Evolutionary conservation across 2,888 invertebrate species (phyloP).

Genomic region (Caenorhabditis sp.): DNA sequence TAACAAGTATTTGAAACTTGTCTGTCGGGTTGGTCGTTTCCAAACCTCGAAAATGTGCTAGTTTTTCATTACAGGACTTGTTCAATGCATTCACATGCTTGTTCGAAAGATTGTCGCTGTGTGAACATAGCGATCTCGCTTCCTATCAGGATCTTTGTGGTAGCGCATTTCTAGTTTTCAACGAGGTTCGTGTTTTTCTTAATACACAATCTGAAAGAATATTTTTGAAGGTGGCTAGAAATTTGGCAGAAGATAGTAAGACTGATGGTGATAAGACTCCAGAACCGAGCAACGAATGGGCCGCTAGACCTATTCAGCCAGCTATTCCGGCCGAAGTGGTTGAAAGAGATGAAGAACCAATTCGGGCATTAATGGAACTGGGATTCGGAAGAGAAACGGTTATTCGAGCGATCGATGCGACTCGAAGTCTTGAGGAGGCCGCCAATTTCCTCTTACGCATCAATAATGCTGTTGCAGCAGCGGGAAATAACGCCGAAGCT

Average conservation of each 20-base stretch:
- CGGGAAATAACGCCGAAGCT: too few relatives aligned
- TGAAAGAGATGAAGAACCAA: conserved; percentile 6
- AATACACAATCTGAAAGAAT: neutral
- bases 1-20: conserved; percentile 34
- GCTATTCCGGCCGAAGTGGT: neutral
- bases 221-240: neutral
- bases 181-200: conserved; percentile 32
- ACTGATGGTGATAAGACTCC: neutral
- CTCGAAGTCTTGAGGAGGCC: conserved; percentile 33
- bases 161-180: conserved; percentile 45
- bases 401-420: neutral
- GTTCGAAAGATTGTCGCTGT: conserved; percentile 35
- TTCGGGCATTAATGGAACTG: conserved; percentile 52
- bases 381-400: conserved; percentile 57
- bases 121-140: conserved; percentile 30
- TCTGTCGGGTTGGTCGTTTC: conserved; percentile 10
- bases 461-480: conserved; percentile 3
- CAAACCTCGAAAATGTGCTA: neutral
- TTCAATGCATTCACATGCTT: conserved; percentile 40
- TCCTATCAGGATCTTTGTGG: conserved; percentile 40
- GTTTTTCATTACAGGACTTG: conserved; percentile 18
- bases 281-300: neutral
- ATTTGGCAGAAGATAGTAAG: conserved; percentile 2
- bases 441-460: conserved; percentile 29
- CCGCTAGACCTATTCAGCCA: conserved; percentile 2